phyloP scores from a whole-genome alignment of 2,797 vertebrate species.

The Acanthopagrus latus region DNA sequence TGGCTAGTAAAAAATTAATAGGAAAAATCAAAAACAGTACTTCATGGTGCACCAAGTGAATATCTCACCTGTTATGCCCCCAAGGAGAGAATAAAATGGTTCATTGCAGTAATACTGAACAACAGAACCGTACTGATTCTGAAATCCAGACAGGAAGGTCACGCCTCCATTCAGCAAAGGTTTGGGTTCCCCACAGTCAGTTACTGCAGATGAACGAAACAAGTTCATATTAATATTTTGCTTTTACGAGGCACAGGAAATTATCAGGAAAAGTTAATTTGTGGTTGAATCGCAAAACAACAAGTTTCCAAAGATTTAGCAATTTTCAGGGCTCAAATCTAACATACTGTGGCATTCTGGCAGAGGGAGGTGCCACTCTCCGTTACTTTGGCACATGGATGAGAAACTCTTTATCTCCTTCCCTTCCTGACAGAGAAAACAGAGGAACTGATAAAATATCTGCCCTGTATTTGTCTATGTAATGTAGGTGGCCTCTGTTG shows the following conservation, averaged over 20 bases:
- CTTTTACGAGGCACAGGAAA: background rate
- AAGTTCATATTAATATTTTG: background rate
- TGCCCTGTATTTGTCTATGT: background rate
- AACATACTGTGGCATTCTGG: conserved; percentile 91
- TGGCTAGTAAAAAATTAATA: background rate
- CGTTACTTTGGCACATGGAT: conserved; percentile 87
- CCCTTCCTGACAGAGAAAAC: conserved; percentile 72
- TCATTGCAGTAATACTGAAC: conserved; percentile 82
- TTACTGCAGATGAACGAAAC: conserved; percentile 71
- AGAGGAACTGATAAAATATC: background rate
- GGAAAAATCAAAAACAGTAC: background rate
- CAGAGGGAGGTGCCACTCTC: conserved; percentile 90
- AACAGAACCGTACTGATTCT: conserved; percentile 80
- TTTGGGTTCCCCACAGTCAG: conserved; percentile 82
- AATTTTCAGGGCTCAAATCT: background rate
- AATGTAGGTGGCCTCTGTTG: background rate
- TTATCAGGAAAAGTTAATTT: background rate
- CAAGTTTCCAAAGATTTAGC: background rate
- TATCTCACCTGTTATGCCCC: conserved; percentile 64
- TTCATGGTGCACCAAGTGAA: background rate
- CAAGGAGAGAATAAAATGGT: conserved; percentile 75
- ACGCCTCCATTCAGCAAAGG: conserved; percentile 77
- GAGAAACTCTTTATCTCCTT: conserved; percentile 84
- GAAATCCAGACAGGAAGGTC: conserved; percentile 70
- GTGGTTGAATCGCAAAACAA: background rate